phyloP scores from a whole-genome alignment of 1,140 invertebrate species.

The Capitella teleta region DNA sequence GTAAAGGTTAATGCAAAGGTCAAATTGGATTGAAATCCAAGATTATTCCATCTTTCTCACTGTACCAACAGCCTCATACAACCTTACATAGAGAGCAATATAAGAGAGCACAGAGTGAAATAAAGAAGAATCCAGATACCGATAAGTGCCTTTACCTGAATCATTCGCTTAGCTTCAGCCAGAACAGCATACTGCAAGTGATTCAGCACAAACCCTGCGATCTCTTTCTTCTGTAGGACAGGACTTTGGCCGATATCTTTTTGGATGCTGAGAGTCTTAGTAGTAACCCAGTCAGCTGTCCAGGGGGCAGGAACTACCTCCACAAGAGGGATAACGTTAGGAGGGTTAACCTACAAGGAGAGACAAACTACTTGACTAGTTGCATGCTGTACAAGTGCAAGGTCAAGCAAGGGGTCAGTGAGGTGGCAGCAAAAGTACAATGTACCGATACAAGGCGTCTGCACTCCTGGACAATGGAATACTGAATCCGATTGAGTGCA shows the following conservation, averaged over 20 bases:
- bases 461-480: constrained; percentile 84
- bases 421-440: too few relatives aligned
- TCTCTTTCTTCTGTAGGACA: constrained; percentile 69
- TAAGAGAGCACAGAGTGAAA: too few relatives aligned
- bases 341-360: constrained; percentile 74
- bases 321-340: constrained; percentile 85
- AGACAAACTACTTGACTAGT: too few relatives aligned
- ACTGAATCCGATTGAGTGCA: constrained; percentile 88
- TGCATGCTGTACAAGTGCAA: too few relatives aligned
- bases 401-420: too few relatives aligned
- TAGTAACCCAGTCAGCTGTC: constrained; percentile 56
- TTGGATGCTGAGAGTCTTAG: constrained; percentile 64
- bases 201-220: constrained; percentile 85
- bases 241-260: constrained; percentile 80
- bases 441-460: constrained; percentile 70
- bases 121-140: too few relatives aligned
- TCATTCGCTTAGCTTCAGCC: constrained; percentile 82
- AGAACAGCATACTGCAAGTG: constrained; percentile 91
- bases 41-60: too few relatives aligned
- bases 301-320: constrained; percentile 88
- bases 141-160: too few relatives aligned
- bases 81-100: too few relatives aligned
- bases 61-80: too few relatives aligned
- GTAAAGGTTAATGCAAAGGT: too few relatives aligned
- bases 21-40: too few relatives aligned